Conservation (phyloP, 2,113 vertebrate genomes). For the Bos javanicus region DNA sequence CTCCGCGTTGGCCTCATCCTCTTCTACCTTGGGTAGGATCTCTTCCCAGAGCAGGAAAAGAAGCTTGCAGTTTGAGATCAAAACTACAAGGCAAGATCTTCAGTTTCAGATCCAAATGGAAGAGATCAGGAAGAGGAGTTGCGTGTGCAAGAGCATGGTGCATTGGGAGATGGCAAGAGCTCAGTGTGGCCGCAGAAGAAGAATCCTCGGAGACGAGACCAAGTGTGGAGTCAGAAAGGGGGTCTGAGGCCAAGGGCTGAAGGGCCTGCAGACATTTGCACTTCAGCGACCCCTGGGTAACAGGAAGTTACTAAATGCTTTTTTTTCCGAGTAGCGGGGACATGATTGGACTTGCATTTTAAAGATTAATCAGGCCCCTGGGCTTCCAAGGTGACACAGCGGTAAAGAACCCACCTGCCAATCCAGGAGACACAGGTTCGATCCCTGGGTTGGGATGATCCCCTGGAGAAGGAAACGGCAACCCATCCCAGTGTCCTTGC, state of each 20-base stretch:
- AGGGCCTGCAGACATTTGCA: not conserved
- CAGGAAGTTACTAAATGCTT: not conserved
- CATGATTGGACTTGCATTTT: not conserved
- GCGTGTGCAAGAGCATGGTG: not conserved
- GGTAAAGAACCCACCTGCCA: not conserved
- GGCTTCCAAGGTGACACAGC: rapidly evolving
- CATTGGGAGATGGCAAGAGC: not conserved
- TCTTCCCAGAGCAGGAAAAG: not conserved
- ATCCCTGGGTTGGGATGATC: not conserved
- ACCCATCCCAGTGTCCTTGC: not conserved
- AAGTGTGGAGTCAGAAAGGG: not conserved
- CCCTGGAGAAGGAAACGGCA: not conserved
- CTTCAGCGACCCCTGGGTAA: not conserved
- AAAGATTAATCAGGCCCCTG: not conserved
- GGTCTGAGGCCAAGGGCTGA: not conserved
- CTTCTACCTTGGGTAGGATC: not conserved
- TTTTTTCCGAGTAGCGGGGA: not conserved
- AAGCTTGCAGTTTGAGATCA: not conserved
- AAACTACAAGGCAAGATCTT: not conserved
- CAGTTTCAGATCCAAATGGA: not conserved
- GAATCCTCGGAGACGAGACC: not conserved
- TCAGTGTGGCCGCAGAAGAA: not conserved
- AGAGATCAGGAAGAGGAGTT: not conserved
- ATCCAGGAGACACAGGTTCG: rapidly evolving
- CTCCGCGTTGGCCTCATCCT: not conserved